Evolutionary conservation across 2,113 vertebrate genomes (phyloP).

Genomic region (Vulpes vulpes): DNA sequence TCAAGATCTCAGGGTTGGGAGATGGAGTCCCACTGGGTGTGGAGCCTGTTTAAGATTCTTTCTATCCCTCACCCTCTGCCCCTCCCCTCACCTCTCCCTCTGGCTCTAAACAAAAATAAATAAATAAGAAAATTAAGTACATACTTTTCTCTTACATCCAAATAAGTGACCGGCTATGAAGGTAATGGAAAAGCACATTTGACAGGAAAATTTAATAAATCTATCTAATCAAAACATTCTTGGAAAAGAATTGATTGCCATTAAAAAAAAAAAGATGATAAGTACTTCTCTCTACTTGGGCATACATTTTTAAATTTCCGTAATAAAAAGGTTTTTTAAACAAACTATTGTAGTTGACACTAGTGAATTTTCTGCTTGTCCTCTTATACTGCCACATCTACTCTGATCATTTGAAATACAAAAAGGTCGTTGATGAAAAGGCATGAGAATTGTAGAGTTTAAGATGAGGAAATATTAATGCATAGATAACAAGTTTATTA

Average conservation of each 20-base stretch:
- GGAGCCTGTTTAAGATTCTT: not conserved
- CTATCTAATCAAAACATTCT: not conserved
- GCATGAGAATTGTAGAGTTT: slow-evolving; percentile 1
- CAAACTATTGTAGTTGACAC: not conserved
- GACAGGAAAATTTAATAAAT: not conserved
- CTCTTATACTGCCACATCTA: not conserved
- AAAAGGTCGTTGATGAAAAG: not conserved
- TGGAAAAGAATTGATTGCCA: not conserved
- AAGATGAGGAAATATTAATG: slow-evolving; percentile 13
- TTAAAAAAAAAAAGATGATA: not conserved
- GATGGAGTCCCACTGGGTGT: not conserved
- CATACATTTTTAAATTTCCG: slow-evolving; percentile 27
- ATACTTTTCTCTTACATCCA: not conserved
- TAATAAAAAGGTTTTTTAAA: slow-evolving; percentile 46
- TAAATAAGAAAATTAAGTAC: slow-evolving; percentile 21
- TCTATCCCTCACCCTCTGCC: not conserved
- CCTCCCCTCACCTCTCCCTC: not conserved
- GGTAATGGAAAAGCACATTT: not conserved
- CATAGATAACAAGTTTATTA: not conserved
- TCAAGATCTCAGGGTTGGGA: not conserved
- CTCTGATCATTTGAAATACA: slow-evolving; percentile 35
- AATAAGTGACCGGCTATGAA: not conserved
- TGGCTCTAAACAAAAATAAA: not conserved
- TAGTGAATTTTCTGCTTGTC: slow-evolving; percentile 11
- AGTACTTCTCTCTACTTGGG: not conserved